Evolutionary conservation across 1,140 invertebrate genomes (phyloP).

Genomic region (Drosophila varians): DNA sequence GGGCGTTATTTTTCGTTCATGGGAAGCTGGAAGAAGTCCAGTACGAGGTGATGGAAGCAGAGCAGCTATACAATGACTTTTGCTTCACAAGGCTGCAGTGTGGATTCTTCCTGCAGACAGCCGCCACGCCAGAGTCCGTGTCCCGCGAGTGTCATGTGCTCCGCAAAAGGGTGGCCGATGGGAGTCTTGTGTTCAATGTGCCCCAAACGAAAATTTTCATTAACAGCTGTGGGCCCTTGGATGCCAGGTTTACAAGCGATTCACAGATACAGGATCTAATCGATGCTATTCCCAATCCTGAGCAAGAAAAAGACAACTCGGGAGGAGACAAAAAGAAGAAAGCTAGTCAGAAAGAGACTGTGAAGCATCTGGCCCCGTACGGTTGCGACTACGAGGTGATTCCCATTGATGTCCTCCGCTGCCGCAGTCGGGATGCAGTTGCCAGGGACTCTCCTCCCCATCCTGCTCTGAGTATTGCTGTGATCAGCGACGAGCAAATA

Average conservation of each 20-base stretch:
- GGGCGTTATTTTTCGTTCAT: constrained; percentile 88
- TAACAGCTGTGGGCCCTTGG: constrained; percentile 61
- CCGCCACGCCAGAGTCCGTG: constrained; percentile 85
- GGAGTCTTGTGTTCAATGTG: constrained; percentile 74
- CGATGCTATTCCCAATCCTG: constrained; percentile 42
- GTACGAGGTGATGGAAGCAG: constrained; percentile 86
- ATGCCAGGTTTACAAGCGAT: constrained; percentile 50
- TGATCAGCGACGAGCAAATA: constrained; percentile 55
- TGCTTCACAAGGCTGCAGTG: constrained; percentile 87
- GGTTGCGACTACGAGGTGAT: constrained; percentile 75
- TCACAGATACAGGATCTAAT: constrained; percentile 63
- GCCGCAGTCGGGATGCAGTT: constrained; percentile 58
- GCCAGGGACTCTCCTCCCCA: constrained; percentile 41
- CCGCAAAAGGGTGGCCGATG: constrained; percentile 85
- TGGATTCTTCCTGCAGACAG: constrained; percentile 85
- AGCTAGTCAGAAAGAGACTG: constrained; percentile 10
- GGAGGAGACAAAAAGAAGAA: constrained; percentile 53
- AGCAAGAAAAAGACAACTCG: constrained; percentile 14
- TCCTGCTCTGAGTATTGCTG: constrained; percentile 58
- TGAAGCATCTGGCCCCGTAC: constrained; percentile 44
- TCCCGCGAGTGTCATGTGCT: constrained; percentile 85
- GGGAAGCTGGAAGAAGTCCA: constrained; percentile 87
- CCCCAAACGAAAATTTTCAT: constrained; percentile 68
- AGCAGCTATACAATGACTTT: constrained; percentile 88
- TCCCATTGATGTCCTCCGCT: constrained; percentile 66